phyloP scores from a whole-genome alignment of 35 echinoderm and acorn worm genomes.

The Patiria miniata region DNA sequence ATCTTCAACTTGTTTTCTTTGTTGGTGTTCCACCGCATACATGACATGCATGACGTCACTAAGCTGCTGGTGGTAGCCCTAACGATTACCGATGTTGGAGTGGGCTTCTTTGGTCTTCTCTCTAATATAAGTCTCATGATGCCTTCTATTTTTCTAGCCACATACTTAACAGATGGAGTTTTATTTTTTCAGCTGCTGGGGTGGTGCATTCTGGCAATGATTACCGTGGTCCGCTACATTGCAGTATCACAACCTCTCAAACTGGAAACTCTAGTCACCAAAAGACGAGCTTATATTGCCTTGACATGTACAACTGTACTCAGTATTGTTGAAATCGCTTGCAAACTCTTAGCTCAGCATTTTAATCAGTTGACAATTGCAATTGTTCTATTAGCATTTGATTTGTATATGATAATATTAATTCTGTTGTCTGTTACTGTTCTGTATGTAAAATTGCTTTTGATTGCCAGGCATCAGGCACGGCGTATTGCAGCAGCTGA shows the following conservation, averaged over 20 bases:
- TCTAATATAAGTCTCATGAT: neutral
- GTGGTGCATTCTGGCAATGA: neutral
- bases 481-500: conserved; percentile 13
- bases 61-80: neutral
- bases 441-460: neutral
- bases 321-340: no score
- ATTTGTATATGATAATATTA: no score
- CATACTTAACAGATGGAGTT: no score
- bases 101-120: neutral
- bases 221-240: neutral
- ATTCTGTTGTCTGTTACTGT: neutral
- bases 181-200: neutral
- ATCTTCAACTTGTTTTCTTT: neutral
- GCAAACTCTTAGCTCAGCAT: no score
- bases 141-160: neutral
- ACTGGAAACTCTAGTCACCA: neutral
- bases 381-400: no score
- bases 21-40: neutral
- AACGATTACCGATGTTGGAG: neutral
- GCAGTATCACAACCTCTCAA: neutral
- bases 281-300: neutral
- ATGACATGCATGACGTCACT: neutral
- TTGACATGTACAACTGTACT: no score
- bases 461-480: neutral
- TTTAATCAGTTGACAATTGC: no score